Evolutionary conservation across 2,113 vertebrate genomes (phyloP).

Genomic region (Perccottus glenii): DNA sequence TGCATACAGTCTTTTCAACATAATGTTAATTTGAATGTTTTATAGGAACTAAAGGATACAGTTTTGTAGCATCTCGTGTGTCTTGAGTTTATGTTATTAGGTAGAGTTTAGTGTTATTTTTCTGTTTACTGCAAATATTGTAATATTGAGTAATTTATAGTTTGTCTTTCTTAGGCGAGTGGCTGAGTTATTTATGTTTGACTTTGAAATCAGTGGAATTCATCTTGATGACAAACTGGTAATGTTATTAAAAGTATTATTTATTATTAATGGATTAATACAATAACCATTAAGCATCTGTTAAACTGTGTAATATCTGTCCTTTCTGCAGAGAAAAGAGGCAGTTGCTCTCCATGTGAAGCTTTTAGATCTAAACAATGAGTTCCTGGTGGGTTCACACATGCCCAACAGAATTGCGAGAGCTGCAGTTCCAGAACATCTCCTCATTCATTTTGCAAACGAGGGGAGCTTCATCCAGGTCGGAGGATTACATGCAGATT

Average conservation of each 20-base stretch:
- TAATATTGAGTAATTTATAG: neutral
- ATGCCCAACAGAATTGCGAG: slow-evolving; percentile 89
- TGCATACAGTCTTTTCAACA: too few species aligned
- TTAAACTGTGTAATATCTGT: neutral
- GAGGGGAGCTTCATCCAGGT: slow-evolving; percentile 86
- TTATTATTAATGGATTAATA: too few species aligned
- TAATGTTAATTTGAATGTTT: too few species aligned
- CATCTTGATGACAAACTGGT: slow-evolving; percentile 95
- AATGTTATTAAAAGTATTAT: slow-evolving; percentile 8
- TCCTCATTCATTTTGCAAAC: slow-evolving; percentile 81
- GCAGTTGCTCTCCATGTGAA: slow-evolving; percentile 90
- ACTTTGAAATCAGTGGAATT: slow-evolving; percentile 99
- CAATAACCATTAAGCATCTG: too few species aligned
- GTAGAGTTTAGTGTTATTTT: too few species aligned
- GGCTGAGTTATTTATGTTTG: slow-evolving; percentile 97
- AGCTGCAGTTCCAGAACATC: slow-evolving; percentile 84
- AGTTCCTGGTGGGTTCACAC: slow-evolving; percentile 87
- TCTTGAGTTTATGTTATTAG: too few species aligned
- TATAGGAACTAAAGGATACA: too few species aligned
- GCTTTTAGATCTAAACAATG: slow-evolving; percentile 90
- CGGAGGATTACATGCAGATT: slow-evolving; percentile 87
- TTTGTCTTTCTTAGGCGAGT: slow-evolving; percentile 82
- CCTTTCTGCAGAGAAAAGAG: slow-evolving; percentile 82
- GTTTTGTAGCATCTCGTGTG: too few species aligned
- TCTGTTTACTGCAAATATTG: too few species aligned